These are phyloP conservation scores for Ametastegia equiseti DNA, from an alignment of 2,888 invertebrate genomes.

Conservation along the genomic window DNA sequence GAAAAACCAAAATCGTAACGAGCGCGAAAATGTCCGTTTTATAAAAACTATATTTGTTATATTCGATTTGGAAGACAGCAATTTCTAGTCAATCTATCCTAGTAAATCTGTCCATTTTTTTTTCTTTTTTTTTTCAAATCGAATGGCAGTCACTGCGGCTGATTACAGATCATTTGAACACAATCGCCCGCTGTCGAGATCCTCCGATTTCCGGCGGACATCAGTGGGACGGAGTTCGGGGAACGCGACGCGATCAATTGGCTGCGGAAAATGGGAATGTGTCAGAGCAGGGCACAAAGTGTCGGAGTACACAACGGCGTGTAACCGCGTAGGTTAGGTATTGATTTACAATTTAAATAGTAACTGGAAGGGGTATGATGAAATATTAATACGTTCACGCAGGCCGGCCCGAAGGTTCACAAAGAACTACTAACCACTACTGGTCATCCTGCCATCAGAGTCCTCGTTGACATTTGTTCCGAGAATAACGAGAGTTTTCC, in stretches of 20 bases:
- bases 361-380: slow-evolving; percentile 33
- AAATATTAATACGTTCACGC: slow-evolving; percentile 36
- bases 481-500: neutral
- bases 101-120: no score
- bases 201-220: neutral
- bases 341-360: slow-evolving; percentile 46
- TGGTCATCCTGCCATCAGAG: slow-evolving; percentile 21
- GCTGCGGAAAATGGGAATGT: slow-evolving; percentile 12
- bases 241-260: slow-evolving; percentile 38
- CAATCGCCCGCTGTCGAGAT: neutral
- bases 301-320: slow-evolving; percentile 43
- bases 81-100: neutral
- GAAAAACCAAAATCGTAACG: neutral
- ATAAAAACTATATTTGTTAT: neutral
- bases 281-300: slow-evolving; percentile 35
- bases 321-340: slow-evolving; percentile 42
- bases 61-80: neutral
- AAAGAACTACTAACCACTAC: slow-evolving; percentile 23
- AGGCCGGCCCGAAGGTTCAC: slow-evolving; percentile 14
- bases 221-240: neutral
- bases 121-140: no score
- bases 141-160: neutral
- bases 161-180: neutral
- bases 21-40: neutral
- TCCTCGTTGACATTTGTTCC: neutral